These are phyloP conservation scores for Yponomeuta sedellus DNA, from an alignment of 2,888 invertebrate genomes.

Conservation along the genomic window DNA sequence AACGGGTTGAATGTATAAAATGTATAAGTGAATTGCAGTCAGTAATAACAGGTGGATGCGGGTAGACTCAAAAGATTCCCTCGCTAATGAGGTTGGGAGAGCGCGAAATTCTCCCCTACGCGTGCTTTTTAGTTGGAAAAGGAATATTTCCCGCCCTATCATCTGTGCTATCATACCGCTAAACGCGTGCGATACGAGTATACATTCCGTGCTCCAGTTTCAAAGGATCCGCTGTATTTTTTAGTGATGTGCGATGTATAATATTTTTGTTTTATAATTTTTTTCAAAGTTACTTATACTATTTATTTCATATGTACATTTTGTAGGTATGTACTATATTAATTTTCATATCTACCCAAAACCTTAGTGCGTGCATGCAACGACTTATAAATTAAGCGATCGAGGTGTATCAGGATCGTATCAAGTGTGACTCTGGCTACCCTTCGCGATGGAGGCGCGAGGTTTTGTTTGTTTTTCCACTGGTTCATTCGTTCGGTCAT, in stretches of 20 bases:
- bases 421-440: no score
- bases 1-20: conserved; percentile 28
- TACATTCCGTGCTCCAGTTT: conserved; percentile 30
- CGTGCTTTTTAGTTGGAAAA: conserved; percentile 34
- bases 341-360: no score
- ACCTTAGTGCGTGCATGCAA: no score
- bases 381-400: no score
- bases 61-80: conserved; percentile 41
- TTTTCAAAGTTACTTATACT: no score
- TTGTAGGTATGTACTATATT: no score
- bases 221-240: background rate
- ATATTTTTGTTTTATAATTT: no score
- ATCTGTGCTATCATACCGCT: conserved; percentile 47
- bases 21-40: conserved; percentile 35
- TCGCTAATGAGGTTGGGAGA: conserved; percentile 53
- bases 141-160: conserved; percentile 36
- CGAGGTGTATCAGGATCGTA: no score
- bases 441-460: no score
- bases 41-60: conserved; percentile 41
- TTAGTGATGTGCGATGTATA: background rate
- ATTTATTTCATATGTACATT: no score
- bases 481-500: no score
- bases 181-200: conserved; percentile 34
- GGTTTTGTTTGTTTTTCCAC: no score
- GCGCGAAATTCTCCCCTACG: conserved; percentile 41